Evolutionary conservation across 2,113 vertebrate species (phyloP), one percentile per base, ranked within the genome.

Genomic region (Ameiurus melas): DNA sequence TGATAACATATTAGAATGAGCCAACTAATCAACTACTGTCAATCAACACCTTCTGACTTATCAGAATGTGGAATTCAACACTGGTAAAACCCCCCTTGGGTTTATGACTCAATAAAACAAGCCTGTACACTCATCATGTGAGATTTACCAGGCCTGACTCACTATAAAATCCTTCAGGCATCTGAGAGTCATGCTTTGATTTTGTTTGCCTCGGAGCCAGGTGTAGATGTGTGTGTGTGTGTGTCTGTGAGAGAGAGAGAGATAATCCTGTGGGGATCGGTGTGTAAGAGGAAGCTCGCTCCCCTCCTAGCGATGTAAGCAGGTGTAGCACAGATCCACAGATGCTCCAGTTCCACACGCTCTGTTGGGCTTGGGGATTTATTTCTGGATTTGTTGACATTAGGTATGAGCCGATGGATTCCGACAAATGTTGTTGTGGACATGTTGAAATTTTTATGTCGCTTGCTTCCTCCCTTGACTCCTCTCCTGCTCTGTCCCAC

Each of bases 291-390:
- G n/a, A 62, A 33, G 73, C 70, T 86, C 16, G 9, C 17, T 27
- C 14, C 17, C 19, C 85, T 80, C 27, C 85, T 53, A 16, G 77
- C n/a, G 53, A 55, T 82, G 78, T 70, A 87, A 58, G 86, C 86
- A 87, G 86, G 86, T 87, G 86, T 36, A 80, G 77, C 85, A 87
- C 85, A 55, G 47, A 47, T 51, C 78, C 30, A 19, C 51, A 85
- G 68, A 33, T 55, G 53, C 3, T 58, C 30, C 84, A 85, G 51
- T 51, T 60, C 30, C 68, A 58, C 33, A 43, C 13, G 53, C 33
- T 10, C 85, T 39, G 62, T 55, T 68, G 62, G 60, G 19, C 36
- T 81, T 57, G 6, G 58, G 62, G 77, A 81, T 36, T 81, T 66
- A 66, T 80, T 66, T 55, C 47, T 80, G 60, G 62, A 81, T 81